Evolutionary conservation across 2,888 invertebrate species (phyloP), one percentile per base, ranked within the genome.

Genomic region (Ditula angustiorana): DNA sequence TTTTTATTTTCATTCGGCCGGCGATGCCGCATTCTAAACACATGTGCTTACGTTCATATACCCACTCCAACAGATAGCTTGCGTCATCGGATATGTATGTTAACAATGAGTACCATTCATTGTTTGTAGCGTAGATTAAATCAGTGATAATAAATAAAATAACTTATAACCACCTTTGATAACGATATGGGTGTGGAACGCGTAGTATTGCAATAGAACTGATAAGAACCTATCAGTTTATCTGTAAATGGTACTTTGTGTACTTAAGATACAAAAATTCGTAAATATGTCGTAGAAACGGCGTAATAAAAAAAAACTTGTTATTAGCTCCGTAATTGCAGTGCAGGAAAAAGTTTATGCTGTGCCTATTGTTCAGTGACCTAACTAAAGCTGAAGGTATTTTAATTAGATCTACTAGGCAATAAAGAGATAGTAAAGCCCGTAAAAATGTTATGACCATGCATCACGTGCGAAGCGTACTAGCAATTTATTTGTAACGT

Each of bases 1-100:
- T 76, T 75, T 79, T 79, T 79, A 75, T 77, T 76, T 74, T 76
- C 78, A 78, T 75, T 76, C 75, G 69, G 66, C 69, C 68, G 71
- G 71, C 69, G 71, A 70, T 35, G 47, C 33, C n/a, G 49, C 72
- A 67, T 66, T 33, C 50, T 19, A 59, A 77, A 78, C 80, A 78
- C 80, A 79, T 71, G 69, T 53, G 68, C 60, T 71, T 69, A 71
- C 72, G 75, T 71, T 73, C 28, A 30, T 37, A 49, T 28, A 24
- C 19, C 61, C 24, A 44, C 35, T 49, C 37, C 13, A 55, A 28
- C 37, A 56, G 41, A 23, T 19, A 21, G 24, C 33, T 56, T 49
- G 56, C 41, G 55, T 62, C 61, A 62, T 28, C 37, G 23, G 10
- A n/a, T 33, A 55, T 55, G 47, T 35, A 61, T 55, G 49, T 56